Percentiles rank a stretch among this genome's conserved stretches.
These are phyloP conservation scores for Eulithis testata DNA, from an alignment of 2,888 invertebrate genomes.

Conservation along the genomic window DNA sequence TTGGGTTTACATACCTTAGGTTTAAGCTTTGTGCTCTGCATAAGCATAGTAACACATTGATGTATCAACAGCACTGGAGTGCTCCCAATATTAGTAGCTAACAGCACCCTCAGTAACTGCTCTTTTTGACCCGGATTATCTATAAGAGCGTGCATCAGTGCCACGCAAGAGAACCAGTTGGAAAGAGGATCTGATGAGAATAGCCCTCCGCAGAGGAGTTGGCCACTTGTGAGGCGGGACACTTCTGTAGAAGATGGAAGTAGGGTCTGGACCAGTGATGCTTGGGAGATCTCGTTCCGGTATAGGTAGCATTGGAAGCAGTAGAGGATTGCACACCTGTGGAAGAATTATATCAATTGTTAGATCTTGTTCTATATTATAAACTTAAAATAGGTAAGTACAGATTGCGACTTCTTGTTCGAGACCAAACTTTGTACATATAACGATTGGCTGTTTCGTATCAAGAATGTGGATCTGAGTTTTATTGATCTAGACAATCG, in stretches of 20 bases:
- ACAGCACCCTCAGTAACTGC: constrained; percentile 94
- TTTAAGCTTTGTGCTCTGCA: constrained; percentile 92
- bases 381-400: too few species aligned
- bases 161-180: constrained; percentile 98
- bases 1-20: constrained; percentile 82
- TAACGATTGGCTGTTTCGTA: too few species aligned
- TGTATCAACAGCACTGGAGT: constrained; percentile 95
- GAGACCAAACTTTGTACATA: too few species aligned
- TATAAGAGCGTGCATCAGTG: constrained; percentile 94
- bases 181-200: constrained; percentile 95
- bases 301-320: constrained; percentile 98
- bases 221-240: constrained; percentile 90
- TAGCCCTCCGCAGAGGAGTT: constrained; percentile 95
- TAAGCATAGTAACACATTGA: constrained; percentile 93
- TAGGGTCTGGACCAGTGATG: constrained; percentile 94
- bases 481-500: too few species aligned
- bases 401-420: too few species aligned
- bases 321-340: constrained; percentile 97
- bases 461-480: too few species aligned
- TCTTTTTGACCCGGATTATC: constrained; percentile 95
- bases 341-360: constrained; percentile 16
- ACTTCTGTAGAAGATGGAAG: constrained; percentile 94
- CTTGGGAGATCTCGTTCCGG: constrained; percentile 95
- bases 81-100: constrained; percentile 93
- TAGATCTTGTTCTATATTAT: too few species aligned